phyloP scores from a whole-genome alignment of 2,797 vertebrate species.

The Anguilla marmorata region DNA sequence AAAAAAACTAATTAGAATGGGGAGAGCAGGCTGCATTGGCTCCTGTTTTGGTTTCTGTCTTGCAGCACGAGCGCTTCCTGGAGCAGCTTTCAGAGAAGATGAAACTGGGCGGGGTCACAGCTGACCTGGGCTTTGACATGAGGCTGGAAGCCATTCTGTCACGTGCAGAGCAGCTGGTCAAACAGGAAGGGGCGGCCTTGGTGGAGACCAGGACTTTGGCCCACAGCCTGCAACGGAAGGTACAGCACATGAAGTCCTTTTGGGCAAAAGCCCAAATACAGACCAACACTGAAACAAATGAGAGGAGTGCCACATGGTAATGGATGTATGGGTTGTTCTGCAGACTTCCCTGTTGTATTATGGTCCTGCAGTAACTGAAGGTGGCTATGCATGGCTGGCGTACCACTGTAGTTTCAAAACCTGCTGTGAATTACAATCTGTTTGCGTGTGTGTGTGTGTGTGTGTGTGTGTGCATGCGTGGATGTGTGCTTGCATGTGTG shows the following conservation, averaged over 20 bases:
- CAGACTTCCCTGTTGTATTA: not conserved
- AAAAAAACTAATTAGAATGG: not conserved
- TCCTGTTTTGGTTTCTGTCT: not conserved
- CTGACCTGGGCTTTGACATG: conserved; percentile 87
- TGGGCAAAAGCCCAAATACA: not conserved
- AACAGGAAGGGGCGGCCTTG: conserved; percentile 77
- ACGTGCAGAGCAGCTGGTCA: conserved; percentile 80
- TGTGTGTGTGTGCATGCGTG: not conserved
- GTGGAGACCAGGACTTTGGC: conserved; percentile 81
- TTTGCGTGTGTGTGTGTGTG: not conserved
- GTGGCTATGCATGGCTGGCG: not conserved
- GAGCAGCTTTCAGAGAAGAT: conserved; percentile 82
- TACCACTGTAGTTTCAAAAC: not conserved
- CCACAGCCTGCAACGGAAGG: conserved; percentile 85
- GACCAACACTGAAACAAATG: not conserved
- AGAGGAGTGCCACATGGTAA: not conserved
- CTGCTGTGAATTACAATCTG: not conserved
- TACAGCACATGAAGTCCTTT: conserved; percentile 49
- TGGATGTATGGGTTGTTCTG: not conserved
- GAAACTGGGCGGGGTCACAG: conserved; percentile 75
- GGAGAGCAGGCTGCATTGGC: not conserved
- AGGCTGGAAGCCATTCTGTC: conserved; percentile 77
- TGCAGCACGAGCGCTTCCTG: conserved; percentile 84
- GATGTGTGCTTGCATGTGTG: not conserved
- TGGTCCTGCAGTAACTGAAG: not conserved